A percentile compares a stretch with the other conserved stretches of the same genome.
These are phyloP conservation scores for Dicerorhinus sumatrensis DNA, from an alignment of 2,113 vertebrate species.

Conservation along the genomic window DNA sequence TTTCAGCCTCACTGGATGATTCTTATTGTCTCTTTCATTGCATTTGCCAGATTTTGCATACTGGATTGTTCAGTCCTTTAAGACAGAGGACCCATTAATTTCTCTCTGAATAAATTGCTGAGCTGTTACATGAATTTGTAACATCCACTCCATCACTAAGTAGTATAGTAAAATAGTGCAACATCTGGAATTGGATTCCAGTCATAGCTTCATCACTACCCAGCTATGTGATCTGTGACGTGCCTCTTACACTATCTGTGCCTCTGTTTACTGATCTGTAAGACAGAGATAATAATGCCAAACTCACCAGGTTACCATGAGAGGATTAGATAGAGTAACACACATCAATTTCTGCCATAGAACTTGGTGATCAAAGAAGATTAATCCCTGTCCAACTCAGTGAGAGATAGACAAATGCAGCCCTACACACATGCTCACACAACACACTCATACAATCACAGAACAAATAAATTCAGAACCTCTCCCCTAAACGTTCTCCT, in stretches of 20 bases:
- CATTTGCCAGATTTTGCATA: not conserved
- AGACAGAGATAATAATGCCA: not conserved
- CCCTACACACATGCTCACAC: not conserved
- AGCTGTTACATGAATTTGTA: not conserved
- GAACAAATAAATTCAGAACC: not conserved
- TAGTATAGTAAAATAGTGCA: not conserved
- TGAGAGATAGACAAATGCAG: not conserved
- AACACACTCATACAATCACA: not conserved
- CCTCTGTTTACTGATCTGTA: not conserved
- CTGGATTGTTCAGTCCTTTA: not conserved
- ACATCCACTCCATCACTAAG: not conserved
- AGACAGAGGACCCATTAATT: not conserved
- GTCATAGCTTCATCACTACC: not conserved
- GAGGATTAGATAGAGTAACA: not conserved
- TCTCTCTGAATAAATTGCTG: not conserved
- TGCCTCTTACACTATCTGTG: not conserved
- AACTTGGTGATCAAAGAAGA: not conserved
- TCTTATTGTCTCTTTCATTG: not conserved
- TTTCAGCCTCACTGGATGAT: not conserved
- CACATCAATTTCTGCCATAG: not conserved
- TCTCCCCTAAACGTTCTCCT: not conserved
- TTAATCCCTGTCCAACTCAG: not conserved
- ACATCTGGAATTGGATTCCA: not conserved
- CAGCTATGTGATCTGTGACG: not conserved
- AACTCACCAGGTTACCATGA: not conserved